Conservation (phyloP, 2,888 invertebrate genomes). For the Gryllus longicercus region DNA sequence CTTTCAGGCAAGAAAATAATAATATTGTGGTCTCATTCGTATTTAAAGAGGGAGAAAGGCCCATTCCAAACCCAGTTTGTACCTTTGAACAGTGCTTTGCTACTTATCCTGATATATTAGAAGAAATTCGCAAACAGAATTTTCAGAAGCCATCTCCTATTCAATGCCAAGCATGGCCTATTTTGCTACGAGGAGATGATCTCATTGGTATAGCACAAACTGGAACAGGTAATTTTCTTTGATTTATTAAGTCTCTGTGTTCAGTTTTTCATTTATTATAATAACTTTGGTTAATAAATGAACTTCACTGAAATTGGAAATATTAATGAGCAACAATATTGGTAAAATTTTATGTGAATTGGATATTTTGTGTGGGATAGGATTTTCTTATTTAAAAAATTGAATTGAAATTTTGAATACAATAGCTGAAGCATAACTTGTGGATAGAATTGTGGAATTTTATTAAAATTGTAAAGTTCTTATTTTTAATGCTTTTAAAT, state of each 20-base stretch:
- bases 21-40: constrained; percentile 70
- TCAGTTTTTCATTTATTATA: constrained; percentile 12
- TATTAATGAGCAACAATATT: too few relatives aligned
- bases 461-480: too few relatives aligned
- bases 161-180: constrained; percentile 92
- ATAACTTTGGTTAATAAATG: neutral
- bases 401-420: too few relatives aligned
- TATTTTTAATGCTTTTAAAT: too few relatives aligned
- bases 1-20: constrained; percentile 57
- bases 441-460: too few relatives aligned
- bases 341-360: too few relatives aligned
- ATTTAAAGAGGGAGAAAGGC: constrained; percentile 51
- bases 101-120: constrained; percentile 77
- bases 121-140: constrained; percentile 73
- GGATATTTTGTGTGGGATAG: too few relatives aligned
- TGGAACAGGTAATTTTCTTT: constrained; percentile 59
- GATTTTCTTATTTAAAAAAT: too few relatives aligned
- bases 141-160: constrained; percentile 86
- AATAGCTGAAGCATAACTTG: too few relatives aligned
- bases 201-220: constrained; percentile 96
- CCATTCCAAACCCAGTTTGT: constrained; percentile 72
- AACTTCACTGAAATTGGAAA: neutral
- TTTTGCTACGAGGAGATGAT: constrained; percentile 84
- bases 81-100: constrained; percentile 75
- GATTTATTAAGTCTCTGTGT: constrained; percentile 11